phyloP scores from a whole-genome alignment of 2,113 vertebrate genomes.

The Seriola dumerili region DNA sequence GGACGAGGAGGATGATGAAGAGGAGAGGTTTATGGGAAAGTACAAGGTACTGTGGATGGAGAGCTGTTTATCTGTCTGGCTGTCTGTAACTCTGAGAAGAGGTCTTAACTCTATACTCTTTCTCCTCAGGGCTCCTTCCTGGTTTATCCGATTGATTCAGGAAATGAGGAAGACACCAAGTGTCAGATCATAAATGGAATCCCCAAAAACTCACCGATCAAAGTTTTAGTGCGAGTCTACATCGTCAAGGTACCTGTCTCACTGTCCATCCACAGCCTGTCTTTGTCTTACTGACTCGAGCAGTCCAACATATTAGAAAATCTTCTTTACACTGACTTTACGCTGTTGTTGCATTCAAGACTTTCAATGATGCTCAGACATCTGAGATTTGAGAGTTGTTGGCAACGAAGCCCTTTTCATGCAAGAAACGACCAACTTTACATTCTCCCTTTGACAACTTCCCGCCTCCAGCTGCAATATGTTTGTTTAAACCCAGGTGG shows the following conservation, averaged over 20 bases:
- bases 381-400: background rate
- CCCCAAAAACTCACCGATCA: slow-evolving; percentile 91
- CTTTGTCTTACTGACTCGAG: background rate
- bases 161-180: slow-evolving; percentile 75
- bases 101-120: background rate
- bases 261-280: background rate
- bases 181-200: slow-evolving; percentile 86
- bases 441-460: background rate
- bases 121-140: slow-evolving; percentile 90
- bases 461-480: background rate
- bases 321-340: background rate
- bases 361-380: background rate
- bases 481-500: background rate
- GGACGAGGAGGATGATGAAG: slow-evolving; percentile 88
- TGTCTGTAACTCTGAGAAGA: background rate
- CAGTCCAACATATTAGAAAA: background rate
- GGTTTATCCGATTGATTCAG: slow-evolving; percentile 89
- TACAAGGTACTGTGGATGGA: slow-evolving; percentile 88
- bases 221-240: slow-evolving; percentile 92
- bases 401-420: no score
- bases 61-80: background rate
- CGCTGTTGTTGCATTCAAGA: background rate
- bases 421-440: no score
- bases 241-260: slow-evolving; percentile 87
- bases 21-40: slow-evolving; percentile 90